Base-by-base conservation (phyloP, 2,113 vertebrate genomes). In the Globicephala melas region DNA sequence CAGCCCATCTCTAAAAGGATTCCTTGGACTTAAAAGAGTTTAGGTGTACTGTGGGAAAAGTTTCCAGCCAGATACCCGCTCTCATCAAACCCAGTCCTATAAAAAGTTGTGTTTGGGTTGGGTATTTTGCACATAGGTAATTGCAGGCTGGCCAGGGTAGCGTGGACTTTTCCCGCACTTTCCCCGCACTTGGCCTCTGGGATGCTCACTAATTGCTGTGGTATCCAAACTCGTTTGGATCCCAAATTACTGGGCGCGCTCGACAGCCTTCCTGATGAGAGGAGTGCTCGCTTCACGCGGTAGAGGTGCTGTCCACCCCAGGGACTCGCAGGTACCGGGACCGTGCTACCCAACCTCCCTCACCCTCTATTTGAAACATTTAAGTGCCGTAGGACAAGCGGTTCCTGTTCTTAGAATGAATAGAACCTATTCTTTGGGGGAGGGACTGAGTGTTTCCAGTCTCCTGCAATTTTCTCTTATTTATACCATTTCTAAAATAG, bases 61-160 rank as follows among this genome's bases (percentile, higher is more conserved):
- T 99, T 98, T 98, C 92, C 67, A 94, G 96, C 98, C 96, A 74
- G 94, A 8, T 36, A 25, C 68, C 93, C 85, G 44, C 84, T 67
- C 20, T 89, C 71, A 25, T 47, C 96, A 70, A 81, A 89, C 79
- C 88, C 86, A 93, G 95, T 80, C 94, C 92, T 50, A 87, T 25
- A 83, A 11, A 94, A 94, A 98, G 97, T 98, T 98, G 95, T 63
- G 91, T 85, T 96, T 89, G 7, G 67, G 9, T 26, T 73, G 68
- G 91, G 94, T 81, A 53, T 97, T 97, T 68, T 50, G 63, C 60
- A 80, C 2, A 83, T 5, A 63, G 86, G 28, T 25, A 23, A 76
- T 73, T 76, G 38, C 70, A 47, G 85, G n/a, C 77, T 94, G 53
- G 85, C 36, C n/a, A 6, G 38, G 20, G 55, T 2, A 58, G 70